Percentiles rank a stretch among this genome's conserved stretches.
Evolutionary conservation across 2,113 vertebrate species (phyloP).

Genomic region (Orthonyx spaldingii): DNA sequence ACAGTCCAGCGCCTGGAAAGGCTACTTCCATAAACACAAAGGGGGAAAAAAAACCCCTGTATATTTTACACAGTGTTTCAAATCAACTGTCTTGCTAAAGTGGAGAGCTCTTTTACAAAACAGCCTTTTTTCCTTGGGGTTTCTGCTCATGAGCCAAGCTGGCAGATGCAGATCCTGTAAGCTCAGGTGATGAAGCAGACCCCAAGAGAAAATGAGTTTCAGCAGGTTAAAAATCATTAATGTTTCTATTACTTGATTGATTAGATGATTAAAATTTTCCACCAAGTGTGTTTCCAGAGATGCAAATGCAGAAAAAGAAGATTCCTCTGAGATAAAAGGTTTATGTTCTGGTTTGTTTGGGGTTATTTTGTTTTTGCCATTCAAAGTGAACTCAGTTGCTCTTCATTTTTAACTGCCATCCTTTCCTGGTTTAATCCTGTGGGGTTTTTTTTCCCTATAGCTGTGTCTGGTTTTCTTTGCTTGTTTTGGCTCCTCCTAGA

Average conservation of each 20-base stretch:
- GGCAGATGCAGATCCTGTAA: constrained; percentile 34
- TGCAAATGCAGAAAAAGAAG: not conserved
- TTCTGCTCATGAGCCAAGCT: not conserved
- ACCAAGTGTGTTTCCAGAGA: not conserved
- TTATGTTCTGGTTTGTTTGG: not conserved
- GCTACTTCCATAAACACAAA: not conserved
- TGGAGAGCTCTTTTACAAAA: not conserved
- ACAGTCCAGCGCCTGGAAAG: not conserved
- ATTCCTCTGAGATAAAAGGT: constrained; percentile 1
- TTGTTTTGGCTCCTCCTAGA: not conserved
- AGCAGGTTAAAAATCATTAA: constrained; percentile 40
- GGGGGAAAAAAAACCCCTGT: rapidly evolving
- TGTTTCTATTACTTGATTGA: constrained; percentile 45
- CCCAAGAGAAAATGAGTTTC: not conserved
- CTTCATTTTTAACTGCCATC: not conserved
- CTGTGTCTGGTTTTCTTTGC: not conserved
- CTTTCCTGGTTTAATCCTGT: not conserved
- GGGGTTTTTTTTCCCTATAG: not conserved
- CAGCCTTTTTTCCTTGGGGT: not conserved
- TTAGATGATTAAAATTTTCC: constrained; percentile 37
- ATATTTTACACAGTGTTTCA: not conserved
- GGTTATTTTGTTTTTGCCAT: not conserved
- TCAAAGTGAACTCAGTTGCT: not conserved
- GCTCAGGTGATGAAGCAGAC: not conserved
- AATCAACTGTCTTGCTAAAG: not conserved